phyloP scores from a whole-genome alignment of 2,888 invertebrate genomes.

The Nysson spinosus region DNA sequence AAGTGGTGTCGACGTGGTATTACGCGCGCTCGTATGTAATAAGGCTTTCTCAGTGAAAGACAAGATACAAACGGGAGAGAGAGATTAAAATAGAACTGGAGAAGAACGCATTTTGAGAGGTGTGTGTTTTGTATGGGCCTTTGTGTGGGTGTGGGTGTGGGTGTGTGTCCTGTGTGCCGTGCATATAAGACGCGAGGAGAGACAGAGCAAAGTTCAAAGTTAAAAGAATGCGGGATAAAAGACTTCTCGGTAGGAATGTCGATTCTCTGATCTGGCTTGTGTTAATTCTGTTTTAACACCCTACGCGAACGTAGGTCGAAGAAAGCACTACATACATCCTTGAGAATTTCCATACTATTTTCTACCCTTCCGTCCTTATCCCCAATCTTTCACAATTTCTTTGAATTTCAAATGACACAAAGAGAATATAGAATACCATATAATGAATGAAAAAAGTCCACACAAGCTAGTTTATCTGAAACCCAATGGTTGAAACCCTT shows the following conservation, averaged over 20 bases:
- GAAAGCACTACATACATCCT: conserved; percentile 17
- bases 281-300: too few species aligned
- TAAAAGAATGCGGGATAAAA: too few species aligned
- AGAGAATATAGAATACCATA: neutral
- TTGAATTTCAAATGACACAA: neutral
- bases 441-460: too few species aligned
- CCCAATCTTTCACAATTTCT: neutral
- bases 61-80: conserved; percentile 58
- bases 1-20: conserved; percentile 75
- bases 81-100: conserved; percentile 58
- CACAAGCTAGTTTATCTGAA: conserved; percentile 44
- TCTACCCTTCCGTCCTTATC: conserved; percentile 1
- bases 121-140: conserved; percentile 26
- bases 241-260: conserved; percentile 5
- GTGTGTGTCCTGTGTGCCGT: conserved; percentile 29
- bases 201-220: too few species aligned
- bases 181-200: too few species aligned
- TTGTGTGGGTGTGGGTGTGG: conserved; percentile 24
- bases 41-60: conserved; percentile 53
- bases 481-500: conserved; percentile 35
- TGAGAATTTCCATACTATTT: conserved; percentile 29
- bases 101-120: conserved; percentile 59
- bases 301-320: conserved; percentile 15
- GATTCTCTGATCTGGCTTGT: neutral
- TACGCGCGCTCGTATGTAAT: conserved; percentile 35